Percentiles rank a stretch among this genome's conserved stretches.
phyloP scores from a whole-genome alignment of 2,888 invertebrate genomes.

The Adelognathus sp. region DNA sequence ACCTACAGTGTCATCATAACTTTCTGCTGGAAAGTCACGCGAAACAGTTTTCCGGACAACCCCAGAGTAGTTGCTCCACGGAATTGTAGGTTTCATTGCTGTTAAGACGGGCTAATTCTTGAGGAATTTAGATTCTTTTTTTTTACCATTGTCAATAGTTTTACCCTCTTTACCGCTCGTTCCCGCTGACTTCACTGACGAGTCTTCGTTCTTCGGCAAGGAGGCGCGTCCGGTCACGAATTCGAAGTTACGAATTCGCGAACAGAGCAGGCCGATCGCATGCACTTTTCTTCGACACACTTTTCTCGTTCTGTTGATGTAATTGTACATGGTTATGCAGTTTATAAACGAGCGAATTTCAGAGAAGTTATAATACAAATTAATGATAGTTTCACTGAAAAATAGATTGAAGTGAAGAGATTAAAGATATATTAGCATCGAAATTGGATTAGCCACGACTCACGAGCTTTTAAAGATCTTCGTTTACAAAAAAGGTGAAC shows the following conservation, averaged over 20 bases:
- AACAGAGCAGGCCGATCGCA: background rate
- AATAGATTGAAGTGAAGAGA: background rate
- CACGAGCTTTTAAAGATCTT: conserved; percentile 16
- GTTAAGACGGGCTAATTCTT: no score
- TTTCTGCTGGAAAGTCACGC: no score
- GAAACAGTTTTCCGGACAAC: no score
- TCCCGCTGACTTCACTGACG: conserved; percentile 18
- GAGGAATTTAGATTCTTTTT: no score
- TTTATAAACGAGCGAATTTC: background rate
- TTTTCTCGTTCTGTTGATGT: conserved; percentile 11
- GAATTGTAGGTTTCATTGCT: no score
- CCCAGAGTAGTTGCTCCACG: no score
- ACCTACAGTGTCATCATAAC: no score
- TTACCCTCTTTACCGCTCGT: conserved; percentile 46
- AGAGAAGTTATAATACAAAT: conserved; percentile 17
- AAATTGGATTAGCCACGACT: conserved; percentile 10
- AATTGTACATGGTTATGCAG: conserved; percentile 9
- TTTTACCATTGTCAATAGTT: conserved; percentile 45
- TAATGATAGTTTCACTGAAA: background rate
- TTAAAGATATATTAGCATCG: background rate
- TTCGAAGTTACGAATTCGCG: conserved; percentile 45
- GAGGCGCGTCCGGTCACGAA: conserved; percentile 19
- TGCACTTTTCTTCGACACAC: conserved; percentile 8
- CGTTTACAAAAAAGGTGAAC: conserved; percentile 27
- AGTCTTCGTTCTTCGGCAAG: conserved; percentile 37